Conservation (phyloP, 2,113 vertebrate genomes). For the Tachycineta bicolor region DNA sequence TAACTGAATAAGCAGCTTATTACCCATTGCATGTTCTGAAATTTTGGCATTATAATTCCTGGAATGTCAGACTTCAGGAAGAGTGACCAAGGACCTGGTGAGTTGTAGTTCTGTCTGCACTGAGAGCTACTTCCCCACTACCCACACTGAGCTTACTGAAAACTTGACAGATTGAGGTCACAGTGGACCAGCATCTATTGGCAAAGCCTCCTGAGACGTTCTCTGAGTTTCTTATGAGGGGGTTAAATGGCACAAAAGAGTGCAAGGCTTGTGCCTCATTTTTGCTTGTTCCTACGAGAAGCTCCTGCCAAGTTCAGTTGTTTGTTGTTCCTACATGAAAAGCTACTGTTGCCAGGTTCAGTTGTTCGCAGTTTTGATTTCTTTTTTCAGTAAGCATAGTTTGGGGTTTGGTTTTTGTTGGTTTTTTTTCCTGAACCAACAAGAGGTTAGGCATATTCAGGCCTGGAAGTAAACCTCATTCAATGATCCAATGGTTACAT, state of each 20-base stretch:
- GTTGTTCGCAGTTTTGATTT: not conserved
- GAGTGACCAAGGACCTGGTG: not conserved
- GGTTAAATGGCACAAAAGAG: not conserved
- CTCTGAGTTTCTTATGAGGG: not conserved
- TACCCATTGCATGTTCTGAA: not conserved
- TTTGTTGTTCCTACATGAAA: not conserved
- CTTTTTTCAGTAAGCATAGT: not conserved
- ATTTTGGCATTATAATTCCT: not conserved
- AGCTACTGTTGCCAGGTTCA: conserved; percentile 12
- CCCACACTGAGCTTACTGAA: not conserved
- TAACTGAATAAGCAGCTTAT: not conserved
- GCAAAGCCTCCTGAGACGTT: not conserved
- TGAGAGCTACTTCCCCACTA: not conserved
- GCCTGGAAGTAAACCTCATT: not conserved
- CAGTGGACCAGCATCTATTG: not conserved
- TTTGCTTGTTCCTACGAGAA: not conserved
- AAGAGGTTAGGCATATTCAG: not conserved
- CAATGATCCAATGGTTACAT: not conserved
- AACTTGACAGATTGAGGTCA: conserved; percentile 1
- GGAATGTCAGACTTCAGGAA: not conserved
- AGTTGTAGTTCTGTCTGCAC: not conserved
- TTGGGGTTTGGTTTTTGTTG: not conserved
- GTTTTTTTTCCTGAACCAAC: not conserved
- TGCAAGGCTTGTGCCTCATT: not conserved
- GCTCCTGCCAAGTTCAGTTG: conserved; percentile 21